These are phyloP conservation scores for Elaphurus davidianus DNA, from an alignment of 2,113 vertebrate genomes.

Conservation along the genomic window DNA sequence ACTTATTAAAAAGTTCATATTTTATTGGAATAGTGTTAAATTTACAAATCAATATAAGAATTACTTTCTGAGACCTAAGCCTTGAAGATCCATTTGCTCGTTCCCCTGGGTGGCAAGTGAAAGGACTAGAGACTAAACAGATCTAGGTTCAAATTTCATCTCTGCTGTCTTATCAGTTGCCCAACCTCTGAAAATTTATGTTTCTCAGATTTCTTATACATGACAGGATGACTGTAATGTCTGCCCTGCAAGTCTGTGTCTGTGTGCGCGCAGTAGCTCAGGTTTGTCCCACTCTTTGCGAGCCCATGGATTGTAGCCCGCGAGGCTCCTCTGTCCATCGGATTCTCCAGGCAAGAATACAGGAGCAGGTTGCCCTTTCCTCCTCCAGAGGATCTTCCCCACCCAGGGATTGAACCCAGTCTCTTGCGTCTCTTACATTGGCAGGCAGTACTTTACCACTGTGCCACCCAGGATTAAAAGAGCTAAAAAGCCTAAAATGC, in stretches of 20 bases:
- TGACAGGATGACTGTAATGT: neutral
- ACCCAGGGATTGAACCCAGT: neutral
- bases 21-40: conserved; percentile 1
- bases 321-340: neutral
- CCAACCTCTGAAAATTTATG: neutral
- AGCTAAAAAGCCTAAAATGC: neutral
- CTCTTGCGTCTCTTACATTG: neutral
- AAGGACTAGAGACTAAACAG: neutral
- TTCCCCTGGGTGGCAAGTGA: neutral
- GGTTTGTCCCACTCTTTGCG: neutral
- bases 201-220: neutral
- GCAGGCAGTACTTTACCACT: neutral
- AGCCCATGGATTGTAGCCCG: neutral
- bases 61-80: neutral
- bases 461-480: neutral
- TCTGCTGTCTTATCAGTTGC: neutral
- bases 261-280: neutral
- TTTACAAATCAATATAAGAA: neutral
- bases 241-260: neutral
- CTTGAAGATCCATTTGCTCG: neutral
- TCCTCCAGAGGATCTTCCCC: neutral
- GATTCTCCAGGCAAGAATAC: neutral
- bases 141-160: neutral
- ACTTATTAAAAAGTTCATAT: neutral
- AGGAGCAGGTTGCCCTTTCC: neutral